A percentile compares a stretch with the other conserved stretches of the same genome.
phyloP scores from a whole-genome alignment of 2,888 invertebrate species.

The Liposcelis brunnea region DNA sequence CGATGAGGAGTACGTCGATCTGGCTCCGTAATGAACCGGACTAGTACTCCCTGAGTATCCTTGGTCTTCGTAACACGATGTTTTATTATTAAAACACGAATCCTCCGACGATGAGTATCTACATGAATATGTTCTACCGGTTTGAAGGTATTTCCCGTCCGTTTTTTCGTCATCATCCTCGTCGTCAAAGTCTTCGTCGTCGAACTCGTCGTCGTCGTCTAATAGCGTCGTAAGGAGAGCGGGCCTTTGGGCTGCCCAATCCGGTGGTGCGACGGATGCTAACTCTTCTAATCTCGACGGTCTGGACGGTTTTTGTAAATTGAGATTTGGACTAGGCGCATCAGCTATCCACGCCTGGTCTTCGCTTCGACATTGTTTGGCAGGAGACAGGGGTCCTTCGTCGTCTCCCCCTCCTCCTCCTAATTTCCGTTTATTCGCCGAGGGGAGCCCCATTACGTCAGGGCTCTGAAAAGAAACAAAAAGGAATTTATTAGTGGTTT shows the following conservation, averaged over 20 bases:
- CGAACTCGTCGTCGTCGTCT: conserved; percentile 44
- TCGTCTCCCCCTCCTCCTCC: conserved; percentile 18
- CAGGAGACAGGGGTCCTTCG: conserved; percentile 6
- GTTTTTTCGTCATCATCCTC: conserved; percentile 24
- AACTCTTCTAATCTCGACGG: conserved; percentile 6
- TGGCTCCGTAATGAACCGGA: conserved; percentile 11
- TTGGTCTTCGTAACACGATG: conserved; percentile 13
- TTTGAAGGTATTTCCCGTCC: conserved; percentile 31
- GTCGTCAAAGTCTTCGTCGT: conserved; percentile 36
- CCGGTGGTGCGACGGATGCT: conserved; percentile 4
- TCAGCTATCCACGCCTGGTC: conserved; percentile 5
- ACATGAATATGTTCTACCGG: conserved; percentile 23
- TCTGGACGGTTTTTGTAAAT: not conserved
- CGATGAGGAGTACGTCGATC: conserved; percentile 13
- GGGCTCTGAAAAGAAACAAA: conserved; percentile 12
- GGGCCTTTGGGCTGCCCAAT: conserved; percentile 27
- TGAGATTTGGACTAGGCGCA: not conserved
- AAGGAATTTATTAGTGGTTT: not conserved
- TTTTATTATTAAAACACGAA: conserved; percentile 4
- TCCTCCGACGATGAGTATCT: conserved; percentile 14
- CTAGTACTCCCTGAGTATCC: conserved; percentile 12
- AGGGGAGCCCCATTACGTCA: conserved; percentile 15
- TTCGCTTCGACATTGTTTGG: conserved; percentile 11
- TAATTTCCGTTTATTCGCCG: conserved; percentile 23
- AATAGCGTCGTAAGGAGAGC: conserved; percentile 30